Base-by-base conservation (phyloP, 2,797 vertebrate species). In the Macropodus opercularis region DNA sequence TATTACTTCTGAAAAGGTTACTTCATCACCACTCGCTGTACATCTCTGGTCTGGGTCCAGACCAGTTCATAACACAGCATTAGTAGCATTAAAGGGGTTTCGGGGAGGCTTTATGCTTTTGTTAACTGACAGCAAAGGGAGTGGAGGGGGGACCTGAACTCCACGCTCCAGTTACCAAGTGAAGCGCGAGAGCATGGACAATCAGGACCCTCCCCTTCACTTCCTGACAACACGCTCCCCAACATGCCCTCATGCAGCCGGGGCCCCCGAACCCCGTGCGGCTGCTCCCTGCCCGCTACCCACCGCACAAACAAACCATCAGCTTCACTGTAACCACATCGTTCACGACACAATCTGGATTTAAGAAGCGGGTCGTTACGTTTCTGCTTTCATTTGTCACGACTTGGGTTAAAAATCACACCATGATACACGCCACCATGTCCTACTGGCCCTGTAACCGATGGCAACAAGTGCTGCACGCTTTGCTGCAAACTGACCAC, bases 101-200 rank as follows among this genome's bases (percentile, higher is more conserved):
- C 31, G 55, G 68, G 63, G 44, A 41, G 48, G 53, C 79, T 66
- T 57, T 42, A 55, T 38, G 76, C 85, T 78, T 83, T 89, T 85
- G 80, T 85, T 75, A 78, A 84, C 50, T 54, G 67, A 79, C 75
- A 77, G 81, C 81, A 68, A 57, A 72, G 68, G 58, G 76, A 71
- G 72, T 70, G 68, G n/a, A n/a, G n/a, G 31, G 54, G 90, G 88
- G 87, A 87, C 66, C 57, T 80, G 81, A 87, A 85, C 85, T 73
- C 72, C 42, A 90, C 59, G 91, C 90, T 92, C 92, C 81, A 91
- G 86, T 92, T 92, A 91, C 77, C 91, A 92, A 88, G 71, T 81
- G 77, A 89, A 87, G 86, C 81, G 58, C 58, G 34, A 83, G 68
- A 86, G 68, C 79, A 66, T 21, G 44, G 77, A 90, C 72, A 84